These are phyloP conservation scores for Ahaetulla prasina DNA, from an alignment of 2,113 vertebrate species.

Conservation along the genomic window DNA sequence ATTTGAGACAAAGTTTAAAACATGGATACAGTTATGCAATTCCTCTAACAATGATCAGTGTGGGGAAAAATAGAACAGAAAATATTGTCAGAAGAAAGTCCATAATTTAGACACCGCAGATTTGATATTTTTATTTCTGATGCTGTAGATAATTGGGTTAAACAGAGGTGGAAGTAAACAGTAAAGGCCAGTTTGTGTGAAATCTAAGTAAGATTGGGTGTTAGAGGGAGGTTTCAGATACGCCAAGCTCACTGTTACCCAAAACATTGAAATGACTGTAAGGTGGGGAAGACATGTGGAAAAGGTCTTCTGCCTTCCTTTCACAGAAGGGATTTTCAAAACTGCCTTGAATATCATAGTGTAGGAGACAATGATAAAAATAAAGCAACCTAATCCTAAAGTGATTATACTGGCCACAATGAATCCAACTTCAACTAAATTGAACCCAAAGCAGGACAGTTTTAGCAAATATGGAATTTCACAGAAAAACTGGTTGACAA, in stretches of 20 bases:
- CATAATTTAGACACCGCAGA: too few relatives aligned
- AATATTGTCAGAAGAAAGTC: too few relatives aligned
- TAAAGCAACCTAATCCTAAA: background rate
- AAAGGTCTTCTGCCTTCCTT: background rate
- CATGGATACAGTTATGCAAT: too few relatives aligned
- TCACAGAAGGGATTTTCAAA: background rate
- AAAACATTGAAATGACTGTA: background rate
- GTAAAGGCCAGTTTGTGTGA: background rate
- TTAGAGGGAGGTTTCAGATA: background rate
- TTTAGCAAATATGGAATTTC: too few relatives aligned
- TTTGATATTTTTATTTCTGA: too few relatives aligned
- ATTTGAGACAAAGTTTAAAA: too few relatives aligned
- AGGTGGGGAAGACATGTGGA: background rate
- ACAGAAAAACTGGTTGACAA: too few relatives aligned
- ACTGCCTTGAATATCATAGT: background rate
- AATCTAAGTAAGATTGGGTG: background rate
- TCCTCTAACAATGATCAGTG: too few relatives aligned
- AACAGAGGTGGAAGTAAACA: background rate
- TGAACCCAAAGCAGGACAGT: too few relatives aligned
- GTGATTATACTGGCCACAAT: background rate
- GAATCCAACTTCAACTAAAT: too few relatives aligned
- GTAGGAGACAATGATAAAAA: background rate
- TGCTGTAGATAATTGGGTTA: too few relatives aligned
- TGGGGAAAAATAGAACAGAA: too few relatives aligned
- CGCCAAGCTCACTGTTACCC: background rate